These are phyloP conservation scores for Drosophila subsilvestris DNA, from an alignment of 2,888 invertebrate genomes.

Conservation along the genomic window DNA sequence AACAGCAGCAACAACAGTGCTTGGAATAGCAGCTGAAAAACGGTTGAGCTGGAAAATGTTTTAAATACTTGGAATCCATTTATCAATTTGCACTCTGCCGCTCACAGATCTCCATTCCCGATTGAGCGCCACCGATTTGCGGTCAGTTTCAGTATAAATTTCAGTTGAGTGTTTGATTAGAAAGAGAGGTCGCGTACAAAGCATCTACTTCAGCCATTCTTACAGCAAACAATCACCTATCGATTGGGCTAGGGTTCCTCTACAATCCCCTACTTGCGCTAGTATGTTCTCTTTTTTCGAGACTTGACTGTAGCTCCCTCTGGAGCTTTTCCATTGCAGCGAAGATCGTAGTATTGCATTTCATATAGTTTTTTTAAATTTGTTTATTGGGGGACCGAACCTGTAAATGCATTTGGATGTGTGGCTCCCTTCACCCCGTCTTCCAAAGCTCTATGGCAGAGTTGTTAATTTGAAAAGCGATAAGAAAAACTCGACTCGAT, in stretches of 20 bases:
- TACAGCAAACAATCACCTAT: background rate
- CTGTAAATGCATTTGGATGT: conserved; percentile 18
- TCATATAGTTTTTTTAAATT: conserved; percentile 39
- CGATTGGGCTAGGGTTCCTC: background rate
- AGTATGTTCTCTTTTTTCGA: background rate
- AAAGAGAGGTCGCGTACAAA: background rate
- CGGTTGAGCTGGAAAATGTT: conserved; percentile 63
- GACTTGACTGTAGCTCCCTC: background rate
- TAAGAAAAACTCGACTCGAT: conserved; percentile 55
- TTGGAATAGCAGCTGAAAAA: conserved; percentile 43
- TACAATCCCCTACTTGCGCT: background rate
- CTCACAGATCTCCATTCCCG: conserved; percentile 25
- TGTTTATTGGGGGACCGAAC: conserved; percentile 8
- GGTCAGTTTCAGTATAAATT: conserved; percentile 24
- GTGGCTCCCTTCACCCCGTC: conserved; percentile 6
- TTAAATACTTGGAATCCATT: conserved; percentile 74
- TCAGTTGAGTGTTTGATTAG: conserved; percentile 15
- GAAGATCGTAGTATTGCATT: conserved; percentile 39
- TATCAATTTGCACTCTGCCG: conserved; percentile 68
- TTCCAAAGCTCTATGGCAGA: background rate
- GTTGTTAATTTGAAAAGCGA: conserved; percentile 22
- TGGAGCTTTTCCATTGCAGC: conserved; percentile 20
- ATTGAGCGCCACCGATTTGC: background rate
- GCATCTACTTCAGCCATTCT: background rate
- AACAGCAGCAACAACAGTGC: conserved; percentile 51